Base-by-base conservation (phyloP, 2,113 vertebrate genomes). In the Amblyopsis rosae region DNA sequence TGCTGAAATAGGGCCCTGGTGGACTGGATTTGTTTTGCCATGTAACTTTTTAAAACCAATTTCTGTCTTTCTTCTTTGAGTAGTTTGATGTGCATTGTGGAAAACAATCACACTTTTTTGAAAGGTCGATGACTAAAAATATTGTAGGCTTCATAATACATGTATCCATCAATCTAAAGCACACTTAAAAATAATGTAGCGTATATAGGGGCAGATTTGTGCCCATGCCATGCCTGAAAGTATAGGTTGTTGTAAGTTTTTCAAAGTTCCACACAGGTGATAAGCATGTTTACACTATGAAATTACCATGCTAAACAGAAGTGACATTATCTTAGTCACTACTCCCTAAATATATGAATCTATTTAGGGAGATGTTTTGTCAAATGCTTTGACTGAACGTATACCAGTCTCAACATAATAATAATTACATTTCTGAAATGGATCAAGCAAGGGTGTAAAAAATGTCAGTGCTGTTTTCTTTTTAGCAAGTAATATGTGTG, bases 391-490 rank as follows among this genome's bases (percentile, higher is more conserved):
- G 65, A 60, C 12, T 13, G 67, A 79, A 88, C 72, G 67, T 56
- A 79, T 76, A 87, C 76, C 67, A 62, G 60, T 59, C 50, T 64
- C 47, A 74, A 71, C 11, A 71, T 62, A 83, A 84, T 45, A 35
- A 58, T 67, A 78, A 80, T 69, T 64, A 54, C 59, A 35, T 75
- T 71, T 64, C 58, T 26, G 46, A 80, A 81, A 72, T 45, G 67
- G 76, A 84, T 84, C 86, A 77, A 56, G 55, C 65, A 76, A 78
- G 82, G 65, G 17, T 82, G 77, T 76, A 87, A 83, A 75, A 91
- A 83, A 87, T 85, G 87, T 88, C 83, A 87, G 80, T 79, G 79
- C 73, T 76, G 75, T 59, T 76, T 85, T 73, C 51, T 72, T 80
- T 75, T 68, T 72, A 60, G 62, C 59, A 63, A 71, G 67, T 75